Conservation (phyloP, 1,140 invertebrate species). For the Uloborus diversus region DNA sequence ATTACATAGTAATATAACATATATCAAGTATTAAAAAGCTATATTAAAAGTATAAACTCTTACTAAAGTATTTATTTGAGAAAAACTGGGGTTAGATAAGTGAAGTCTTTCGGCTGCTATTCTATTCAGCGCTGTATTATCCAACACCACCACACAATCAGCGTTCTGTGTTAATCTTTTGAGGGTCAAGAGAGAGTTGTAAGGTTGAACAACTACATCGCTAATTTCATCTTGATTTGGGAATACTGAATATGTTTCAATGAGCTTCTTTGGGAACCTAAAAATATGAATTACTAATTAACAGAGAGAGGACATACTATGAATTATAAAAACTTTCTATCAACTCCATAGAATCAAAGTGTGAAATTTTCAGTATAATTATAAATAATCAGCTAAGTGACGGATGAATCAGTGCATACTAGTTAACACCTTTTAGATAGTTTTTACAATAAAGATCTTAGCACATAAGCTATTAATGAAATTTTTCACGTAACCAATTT, state of each 20-base stretch:
- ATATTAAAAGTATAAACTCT: slow-evolving; percentile 39
- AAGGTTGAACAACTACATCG: slow-evolving; percentile 99
- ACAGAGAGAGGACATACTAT: no score
- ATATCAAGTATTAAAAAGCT: neutral
- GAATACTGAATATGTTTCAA: slow-evolving; percentile 99
- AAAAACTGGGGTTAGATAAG: slow-evolving; percentile 95
- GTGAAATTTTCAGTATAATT: no score
- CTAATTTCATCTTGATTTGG: slow-evolving; percentile 95
- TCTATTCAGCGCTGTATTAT: slow-evolving; percentile 74
- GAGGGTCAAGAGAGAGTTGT: slow-evolving; percentile 95
- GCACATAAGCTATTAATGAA: no score
- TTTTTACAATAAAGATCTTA: no score
- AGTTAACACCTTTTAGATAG: no score
- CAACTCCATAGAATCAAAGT: no score
- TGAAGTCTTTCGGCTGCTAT: slow-evolving; percentile 93
- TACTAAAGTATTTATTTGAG: slow-evolving; percentile 97
- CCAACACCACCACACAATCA: slow-evolving; percentile 96
- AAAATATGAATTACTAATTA: no score
- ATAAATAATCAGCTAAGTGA: no score
- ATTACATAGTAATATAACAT: slow-evolving; percentile 10
- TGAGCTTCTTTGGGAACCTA: slow-evolving; percentile 96
- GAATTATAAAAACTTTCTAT: no score
- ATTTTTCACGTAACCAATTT: no score
- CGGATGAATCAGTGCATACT: no score
- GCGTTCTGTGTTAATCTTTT: slow-evolving; percentile 94